phyloP scores from a whole-genome alignment of 2,113 vertebrate species.

The Garra rufa region DNA sequence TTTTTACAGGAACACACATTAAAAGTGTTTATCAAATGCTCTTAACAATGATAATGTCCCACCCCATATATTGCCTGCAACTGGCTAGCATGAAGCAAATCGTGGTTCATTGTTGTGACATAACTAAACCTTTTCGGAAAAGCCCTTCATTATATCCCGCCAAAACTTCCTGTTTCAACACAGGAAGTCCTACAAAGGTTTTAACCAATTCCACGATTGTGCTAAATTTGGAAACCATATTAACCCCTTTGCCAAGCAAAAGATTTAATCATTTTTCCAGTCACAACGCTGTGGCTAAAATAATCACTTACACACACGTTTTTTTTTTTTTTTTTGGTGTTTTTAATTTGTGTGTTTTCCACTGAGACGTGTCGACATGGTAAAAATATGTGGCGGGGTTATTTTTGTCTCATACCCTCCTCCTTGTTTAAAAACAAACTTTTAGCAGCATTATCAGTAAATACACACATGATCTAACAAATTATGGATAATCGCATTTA shows the following conservation, averaged over 20 bases:
- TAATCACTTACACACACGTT: background rate
- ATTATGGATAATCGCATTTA: background rate
- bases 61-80: background rate
- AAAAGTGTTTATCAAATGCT: background rate
- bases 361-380: slow-evolving; percentile 6
- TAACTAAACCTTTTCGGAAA: background rate
- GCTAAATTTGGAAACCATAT: background rate
- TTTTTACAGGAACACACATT: background rate
- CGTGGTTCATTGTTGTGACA: background rate
- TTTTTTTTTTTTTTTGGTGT: background rate
- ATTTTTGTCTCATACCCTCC: background rate
- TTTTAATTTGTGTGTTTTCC: slow-evolving; percentile 12
- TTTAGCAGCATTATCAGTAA: background rate
- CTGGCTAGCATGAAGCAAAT: background rate
- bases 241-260: background rate
- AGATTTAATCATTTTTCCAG: background rate
- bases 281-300: background rate
- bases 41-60: background rate
- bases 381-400: slow-evolving; percentile 19
- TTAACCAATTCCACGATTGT: background rate
- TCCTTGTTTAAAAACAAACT: background rate
- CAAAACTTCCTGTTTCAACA: background rate
- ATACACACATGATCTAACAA: background rate
- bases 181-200: background rate
- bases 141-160: background rate